Conservation (phyloP, 2,888 invertebrate genomes). For the Cryptophagus acutangulus region DNA sequence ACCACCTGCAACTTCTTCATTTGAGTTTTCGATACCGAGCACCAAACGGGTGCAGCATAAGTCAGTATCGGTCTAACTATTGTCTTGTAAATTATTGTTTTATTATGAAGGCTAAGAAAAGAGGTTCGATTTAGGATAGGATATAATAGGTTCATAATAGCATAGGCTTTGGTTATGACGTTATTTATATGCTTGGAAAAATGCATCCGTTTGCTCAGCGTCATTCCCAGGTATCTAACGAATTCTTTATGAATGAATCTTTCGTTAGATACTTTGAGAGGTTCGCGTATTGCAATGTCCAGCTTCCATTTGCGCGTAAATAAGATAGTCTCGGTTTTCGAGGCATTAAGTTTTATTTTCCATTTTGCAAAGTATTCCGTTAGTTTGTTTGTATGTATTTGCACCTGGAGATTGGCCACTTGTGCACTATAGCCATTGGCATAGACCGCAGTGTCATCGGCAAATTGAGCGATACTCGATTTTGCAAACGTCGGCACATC, state of each 20-base stretch:
- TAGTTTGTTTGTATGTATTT: slow-evolving; percentile 14
- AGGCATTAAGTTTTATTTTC: slow-evolving; percentile 18
- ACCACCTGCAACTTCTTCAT: neutral
- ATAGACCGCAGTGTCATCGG: slow-evolving; percentile 22
- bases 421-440: slow-evolving; percentile 11
- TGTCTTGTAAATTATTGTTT: slow-evolving; percentile 4
- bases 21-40: neutral
- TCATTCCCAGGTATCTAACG: slow-evolving; percentile 18
- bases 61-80: slow-evolving; percentile 10
- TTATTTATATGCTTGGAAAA: neutral
- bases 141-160: neutral
- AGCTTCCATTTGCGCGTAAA: too few relatives aligned
- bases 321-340: slow-evolving; percentile 11
- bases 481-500: slow-evolving; percentile 15
- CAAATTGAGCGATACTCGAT: slow-evolving; percentile 19
- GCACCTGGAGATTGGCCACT: slow-evolving; percentile 10
- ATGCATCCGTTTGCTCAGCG: slow-evolving; percentile 13
- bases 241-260: too few relatives aligned
- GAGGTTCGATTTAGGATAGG: neutral
- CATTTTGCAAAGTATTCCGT: slow-evolving; percentile 13
- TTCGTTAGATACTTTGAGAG: too few relatives aligned
- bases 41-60: slow-evolving; percentile 11
- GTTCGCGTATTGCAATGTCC: neutral
- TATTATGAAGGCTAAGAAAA: neutral
- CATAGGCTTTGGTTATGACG: neutral